These are phyloP conservation scores for Dorcus parallelipipedus DNA, from an alignment of 2,888 invertebrate genomes.

Conservation along the genomic window DNA sequence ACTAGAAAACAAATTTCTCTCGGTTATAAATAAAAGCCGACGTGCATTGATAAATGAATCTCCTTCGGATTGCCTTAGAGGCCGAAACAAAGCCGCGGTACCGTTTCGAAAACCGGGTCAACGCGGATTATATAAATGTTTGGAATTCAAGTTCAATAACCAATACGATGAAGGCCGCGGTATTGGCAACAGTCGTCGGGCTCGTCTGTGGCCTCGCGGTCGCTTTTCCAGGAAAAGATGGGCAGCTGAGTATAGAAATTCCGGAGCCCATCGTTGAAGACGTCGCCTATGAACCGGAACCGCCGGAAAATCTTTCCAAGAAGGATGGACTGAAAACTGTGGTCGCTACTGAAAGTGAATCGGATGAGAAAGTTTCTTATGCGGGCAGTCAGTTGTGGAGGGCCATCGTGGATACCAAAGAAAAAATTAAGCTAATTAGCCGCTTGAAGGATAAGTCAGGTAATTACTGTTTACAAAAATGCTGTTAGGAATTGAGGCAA, in stretches of 20 bases:
- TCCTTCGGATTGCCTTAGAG: not conserved
- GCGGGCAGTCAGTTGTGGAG: constrained; percentile 77
- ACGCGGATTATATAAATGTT: constrained; percentile 15
- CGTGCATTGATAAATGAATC: too few relatives aligned
- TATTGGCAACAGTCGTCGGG: constrained; percentile 1
- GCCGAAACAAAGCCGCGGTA: constrained; percentile 7
- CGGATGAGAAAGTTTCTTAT: constrained; percentile 55
- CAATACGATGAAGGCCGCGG: not conserved
- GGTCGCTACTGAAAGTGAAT: constrained; percentile 1
- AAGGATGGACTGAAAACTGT: too few relatives aligned
- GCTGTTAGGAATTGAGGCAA: too few relatives aligned
- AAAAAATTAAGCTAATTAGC: constrained; percentile 53
- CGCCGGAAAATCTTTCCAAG: too few relatives aligned
- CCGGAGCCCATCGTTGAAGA: not conserved
- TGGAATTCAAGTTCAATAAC: not conserved
- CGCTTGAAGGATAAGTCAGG: constrained; percentile 49
- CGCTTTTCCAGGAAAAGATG: constrained; percentile 2
- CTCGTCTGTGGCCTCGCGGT: constrained; percentile 1
- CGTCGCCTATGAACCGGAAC: not conserved
- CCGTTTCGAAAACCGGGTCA: constrained; percentile 20
- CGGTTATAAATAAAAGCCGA: too few relatives aligned
- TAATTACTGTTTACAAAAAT: not conserved
- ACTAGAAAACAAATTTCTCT: too few relatives aligned
- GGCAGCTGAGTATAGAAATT: not conserved
- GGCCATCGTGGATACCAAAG: constrained; percentile 55